Evolutionary conservation across 2,888 invertebrate species (phyloP), one percentile per base, ranked within the genome.

Genomic region (Charanyca ferruginea): DNA sequence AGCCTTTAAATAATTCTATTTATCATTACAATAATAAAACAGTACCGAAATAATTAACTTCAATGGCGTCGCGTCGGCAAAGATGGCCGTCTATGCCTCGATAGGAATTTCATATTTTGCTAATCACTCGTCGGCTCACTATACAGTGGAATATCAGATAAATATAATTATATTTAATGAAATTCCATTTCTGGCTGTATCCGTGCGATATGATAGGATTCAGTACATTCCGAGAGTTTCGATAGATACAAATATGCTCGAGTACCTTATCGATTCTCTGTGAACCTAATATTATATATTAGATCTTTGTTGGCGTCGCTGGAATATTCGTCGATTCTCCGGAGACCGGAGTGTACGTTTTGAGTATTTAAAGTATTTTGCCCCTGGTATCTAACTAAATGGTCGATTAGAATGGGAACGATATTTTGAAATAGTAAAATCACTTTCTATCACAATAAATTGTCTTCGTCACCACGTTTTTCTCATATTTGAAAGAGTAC

Each of bases 91-190:
- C 58, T 38, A 25, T 23, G 48, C 9, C 51, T 67, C 52, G 66
- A 63, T 70, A 65, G 83, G 85, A 88, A 88, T 89, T 87, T 86
- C 82, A 87, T 88, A 89, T 88, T 89, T 86, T 80, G 79, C 77
- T 80, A 80, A 77, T 79, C 76, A 70, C 70, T 81, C 60, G 73
- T 63, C 59, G 60, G 63, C 55, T 66, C 48, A 60, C 22, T 68
- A 65, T 67, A 68, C 57, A 52, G 42, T 58, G 62, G 51, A 83
- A 81, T 84, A 87, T 81, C 72, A 75, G 79, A 79, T 83, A 79
- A 84, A 80, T 73, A 83, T 85, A 77, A 85, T 87, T 83, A 79
- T 84, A 84, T 85, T 87, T 87, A 87, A 90, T 89, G 85, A 89
- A 88, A 91, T 90, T 89, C 88, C 85, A 65, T 82, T 79, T 75